Percentiles rank a stretch among this genome's conserved stretches.
Conservation (phyloP, 1,140 invertebrate species). For the Lanistes nyassanus region DNA sequence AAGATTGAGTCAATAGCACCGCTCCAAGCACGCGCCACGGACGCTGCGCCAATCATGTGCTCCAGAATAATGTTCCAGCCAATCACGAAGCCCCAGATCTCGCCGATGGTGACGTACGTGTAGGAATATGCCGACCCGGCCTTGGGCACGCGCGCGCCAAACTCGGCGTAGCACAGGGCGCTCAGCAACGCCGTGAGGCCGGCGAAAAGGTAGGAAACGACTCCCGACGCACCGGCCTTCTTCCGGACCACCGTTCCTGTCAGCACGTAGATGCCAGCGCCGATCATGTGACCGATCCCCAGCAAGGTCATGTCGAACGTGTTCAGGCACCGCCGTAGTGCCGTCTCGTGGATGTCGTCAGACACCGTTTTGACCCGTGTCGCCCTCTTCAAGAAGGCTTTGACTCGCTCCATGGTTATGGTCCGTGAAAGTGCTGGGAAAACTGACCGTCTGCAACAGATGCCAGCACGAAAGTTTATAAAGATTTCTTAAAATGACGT, state of each 20-base stretch:
- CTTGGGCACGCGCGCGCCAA: conserved; percentile 76
- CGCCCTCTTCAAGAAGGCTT: conserved; percentile 59
- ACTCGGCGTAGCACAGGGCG: conserved; percentile 93
- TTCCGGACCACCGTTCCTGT: conserved; percentile 84
- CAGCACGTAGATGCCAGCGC: conserved; percentile 76
- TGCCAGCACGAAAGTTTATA: neutral
- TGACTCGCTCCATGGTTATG: conserved; percentile 25
- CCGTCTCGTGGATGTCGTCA: conserved; percentile 78
- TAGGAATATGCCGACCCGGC: conserved; percentile 64
- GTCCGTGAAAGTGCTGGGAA: neutral
- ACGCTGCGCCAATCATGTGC: conserved; percentile 75
- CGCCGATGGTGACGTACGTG: conserved; percentile 61
- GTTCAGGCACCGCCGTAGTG: conserved; percentile 86
- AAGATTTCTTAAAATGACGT: too few relatives aligned
- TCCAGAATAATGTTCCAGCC: conserved; percentile 67
- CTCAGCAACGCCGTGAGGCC: conserved; percentile 85
- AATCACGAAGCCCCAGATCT: conserved; percentile 61
- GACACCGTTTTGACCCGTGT: conserved; percentile 58
- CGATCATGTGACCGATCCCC: conserved; percentile 92
- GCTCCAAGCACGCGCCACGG: conserved; percentile 91
- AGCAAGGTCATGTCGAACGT: conserved; percentile 82
- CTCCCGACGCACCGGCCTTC: conserved; percentile 86
- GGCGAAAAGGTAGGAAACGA: conserved; percentile 84
- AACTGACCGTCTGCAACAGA: neutral
- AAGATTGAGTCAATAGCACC: conserved; percentile 89